phyloP scores from a whole-genome alignment of 2,888 invertebrate genomes.

The Mycalesis mineus region DNA sequence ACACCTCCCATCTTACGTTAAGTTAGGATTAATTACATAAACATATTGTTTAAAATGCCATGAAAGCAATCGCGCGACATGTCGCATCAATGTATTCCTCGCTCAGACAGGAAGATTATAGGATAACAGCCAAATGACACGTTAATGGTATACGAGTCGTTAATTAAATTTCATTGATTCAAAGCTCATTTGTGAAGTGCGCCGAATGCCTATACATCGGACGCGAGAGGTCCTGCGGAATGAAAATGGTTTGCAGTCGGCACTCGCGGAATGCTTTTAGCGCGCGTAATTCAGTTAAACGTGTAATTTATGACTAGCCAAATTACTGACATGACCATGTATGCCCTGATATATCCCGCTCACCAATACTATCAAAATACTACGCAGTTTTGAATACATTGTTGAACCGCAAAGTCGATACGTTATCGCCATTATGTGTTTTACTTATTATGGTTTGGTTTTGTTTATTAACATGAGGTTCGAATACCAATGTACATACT shows the following conservation, averaged over 20 bases:
- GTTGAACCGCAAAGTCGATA: neutral
- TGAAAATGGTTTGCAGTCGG: conserved; percentile 58
- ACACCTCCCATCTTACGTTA: too few species aligned
- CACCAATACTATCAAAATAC: conserved; percentile 8
- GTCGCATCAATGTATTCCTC: neutral
- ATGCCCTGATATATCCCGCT: conserved; percentile 40
- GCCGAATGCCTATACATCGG: conserved; percentile 54
- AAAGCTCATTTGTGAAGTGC: conserved; percentile 58
- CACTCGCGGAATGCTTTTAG: conserved; percentile 69
- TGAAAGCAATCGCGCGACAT: neutral
- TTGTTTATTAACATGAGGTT: neutral
- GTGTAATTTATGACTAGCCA: conserved; percentile 73
- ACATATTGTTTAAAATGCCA: too few species aligned
- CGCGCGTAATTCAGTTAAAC: conserved; percentile 76
- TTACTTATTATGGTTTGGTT: too few species aligned
- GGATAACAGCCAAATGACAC: conserved; percentile 16
- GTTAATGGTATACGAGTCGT: conserved; percentile 27
- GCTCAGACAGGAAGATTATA: neutral
- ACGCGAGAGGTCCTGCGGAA: conserved; percentile 47
- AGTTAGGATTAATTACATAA: too few species aligned
- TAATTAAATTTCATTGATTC: conserved; percentile 61
- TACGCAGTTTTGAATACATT: neutral
- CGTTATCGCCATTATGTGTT: neutral
- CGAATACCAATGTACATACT: neutral
- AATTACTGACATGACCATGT: conserved; percentile 70